A percentile compares a stretch with the other conserved stretches of the same genome.
phyloP scores from a whole-genome alignment of 2,888 invertebrate species.

The Oligia latruncula region DNA sequence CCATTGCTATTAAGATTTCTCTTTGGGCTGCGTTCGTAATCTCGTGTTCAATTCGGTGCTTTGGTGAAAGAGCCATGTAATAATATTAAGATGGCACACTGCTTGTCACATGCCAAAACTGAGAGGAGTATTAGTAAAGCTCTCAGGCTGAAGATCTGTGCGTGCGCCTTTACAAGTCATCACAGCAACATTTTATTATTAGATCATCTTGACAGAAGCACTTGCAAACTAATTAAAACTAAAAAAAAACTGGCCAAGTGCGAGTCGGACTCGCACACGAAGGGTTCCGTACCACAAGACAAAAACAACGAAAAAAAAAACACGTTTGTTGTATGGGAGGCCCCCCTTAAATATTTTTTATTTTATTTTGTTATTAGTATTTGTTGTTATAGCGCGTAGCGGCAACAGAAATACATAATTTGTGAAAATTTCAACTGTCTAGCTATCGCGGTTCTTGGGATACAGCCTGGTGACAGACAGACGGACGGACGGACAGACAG shows the following conservation, averaged over 20 bases:
- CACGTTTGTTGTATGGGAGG: too few species aligned
- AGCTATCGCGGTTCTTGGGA: too few species aligned
- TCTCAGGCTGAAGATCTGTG: conserved; percentile 59
- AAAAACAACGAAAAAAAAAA: too few species aligned
- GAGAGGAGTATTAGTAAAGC: conserved; percentile 58
- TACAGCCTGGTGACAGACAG: too few species aligned
- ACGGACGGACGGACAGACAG: too few species aligned
- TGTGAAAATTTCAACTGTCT: too few species aligned
- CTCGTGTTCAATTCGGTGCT: conserved; percentile 34
- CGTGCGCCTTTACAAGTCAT: conserved; percentile 69
- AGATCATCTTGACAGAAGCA: conserved; percentile 64
- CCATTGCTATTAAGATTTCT: conserved; percentile 42
- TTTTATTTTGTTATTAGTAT: too few species aligned
- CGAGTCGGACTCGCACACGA: too few species aligned
- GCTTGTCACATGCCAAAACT: conserved; percentile 65
- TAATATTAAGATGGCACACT: conserved; percentile 61
- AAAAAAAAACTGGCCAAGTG: conserved; percentile 24
- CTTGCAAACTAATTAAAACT: conserved; percentile 72
- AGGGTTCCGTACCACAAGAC: too few species aligned
- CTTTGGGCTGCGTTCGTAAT: conserved; percentile 27
- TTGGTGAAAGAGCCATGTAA: conserved; percentile 52
- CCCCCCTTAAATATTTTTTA: too few species aligned
- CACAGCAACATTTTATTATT: conserved; percentile 64
- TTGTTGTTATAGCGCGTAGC: too few species aligned
- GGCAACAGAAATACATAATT: too few species aligned